Evolutionary conservation across 2,113 vertebrate species (phyloP).

Genomic region (Desmodus rotundus): DNA sequence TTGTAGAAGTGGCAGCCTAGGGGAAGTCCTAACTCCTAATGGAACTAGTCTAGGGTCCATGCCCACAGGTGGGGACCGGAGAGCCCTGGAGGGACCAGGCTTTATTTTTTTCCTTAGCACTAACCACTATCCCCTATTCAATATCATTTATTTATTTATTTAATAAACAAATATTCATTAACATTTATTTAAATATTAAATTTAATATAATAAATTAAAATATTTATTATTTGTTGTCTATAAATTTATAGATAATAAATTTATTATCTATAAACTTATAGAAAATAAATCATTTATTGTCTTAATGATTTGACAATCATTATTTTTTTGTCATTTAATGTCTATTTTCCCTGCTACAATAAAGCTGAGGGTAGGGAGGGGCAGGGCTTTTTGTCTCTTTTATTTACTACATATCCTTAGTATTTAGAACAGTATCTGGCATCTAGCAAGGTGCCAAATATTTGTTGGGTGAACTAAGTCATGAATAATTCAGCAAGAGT

Average conservation of each 20-base stretch:
- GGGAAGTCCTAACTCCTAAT: background rate
- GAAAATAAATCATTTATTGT: no score
- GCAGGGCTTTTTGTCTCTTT: background rate
- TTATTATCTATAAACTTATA: no score
- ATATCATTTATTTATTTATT: background rate
- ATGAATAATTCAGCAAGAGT: slow-evolving; percentile 2
- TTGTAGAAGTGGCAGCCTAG: background rate
- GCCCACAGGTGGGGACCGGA: background rate
- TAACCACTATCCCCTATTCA: background rate
- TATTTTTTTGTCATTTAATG: background rate
- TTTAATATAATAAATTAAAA: no score
- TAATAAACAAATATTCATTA: no score
- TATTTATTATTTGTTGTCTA: no score
- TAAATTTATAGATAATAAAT: no score
- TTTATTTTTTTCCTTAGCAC: background rate
- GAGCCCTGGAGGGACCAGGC: background rate
- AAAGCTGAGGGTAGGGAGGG: background rate
- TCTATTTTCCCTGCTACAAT: background rate
- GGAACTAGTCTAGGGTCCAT: background rate
- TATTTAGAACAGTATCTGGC: background rate
- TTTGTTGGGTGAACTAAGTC: slow-evolving; percentile 1
- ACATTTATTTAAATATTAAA: no score
- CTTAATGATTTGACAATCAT: no score
- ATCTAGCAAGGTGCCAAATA: background rate
- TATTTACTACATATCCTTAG: background rate